These are phyloP conservation scores for Aldrovandia affinis DNA, from an alignment of 2,797 vertebrate genomes.

Conservation along the genomic window DNA sequence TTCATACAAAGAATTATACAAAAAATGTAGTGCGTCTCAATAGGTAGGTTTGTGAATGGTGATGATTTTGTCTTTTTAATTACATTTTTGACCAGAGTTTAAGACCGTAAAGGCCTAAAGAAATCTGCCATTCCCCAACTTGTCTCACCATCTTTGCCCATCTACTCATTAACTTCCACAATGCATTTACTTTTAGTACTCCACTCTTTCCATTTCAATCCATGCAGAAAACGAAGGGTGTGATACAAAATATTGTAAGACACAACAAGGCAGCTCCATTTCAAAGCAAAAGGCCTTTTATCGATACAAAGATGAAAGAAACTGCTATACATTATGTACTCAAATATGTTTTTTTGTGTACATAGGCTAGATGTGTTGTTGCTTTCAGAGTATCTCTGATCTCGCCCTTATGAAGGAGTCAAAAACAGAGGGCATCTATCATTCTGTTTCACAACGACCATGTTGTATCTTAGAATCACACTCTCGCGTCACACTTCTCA, in stretches of 20 bases:
- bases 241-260: not conserved
- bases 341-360: conserved; percentile 30
- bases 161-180: not conserved
- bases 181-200: not conserved
- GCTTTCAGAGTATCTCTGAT: not conserved
- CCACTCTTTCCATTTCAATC: not conserved
- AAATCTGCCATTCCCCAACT: not conserved
- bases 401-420: conserved; percentile 23
- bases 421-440: conserved; percentile 34
- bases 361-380: conserved; percentile 11
- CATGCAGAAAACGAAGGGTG: not conserved
- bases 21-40: not conserved
- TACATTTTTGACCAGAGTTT: not conserved
- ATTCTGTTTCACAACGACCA: conserved; percentile 34
- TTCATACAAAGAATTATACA: no score
- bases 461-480: conserved; percentile 19
- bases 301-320: not conserved
- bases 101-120: not conserved
- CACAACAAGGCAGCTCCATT: not conserved
- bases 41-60: not conserved
- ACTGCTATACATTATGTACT: conserved; percentile 34
- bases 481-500: conserved; percentile 37
- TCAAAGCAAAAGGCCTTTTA: not conserved
- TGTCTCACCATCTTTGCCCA: not conserved
- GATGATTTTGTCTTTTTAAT: not conserved